Evolutionary conservation across 2,113 vertebrate species (phyloP).

Genomic region (Calyptomena viridis): DNA sequence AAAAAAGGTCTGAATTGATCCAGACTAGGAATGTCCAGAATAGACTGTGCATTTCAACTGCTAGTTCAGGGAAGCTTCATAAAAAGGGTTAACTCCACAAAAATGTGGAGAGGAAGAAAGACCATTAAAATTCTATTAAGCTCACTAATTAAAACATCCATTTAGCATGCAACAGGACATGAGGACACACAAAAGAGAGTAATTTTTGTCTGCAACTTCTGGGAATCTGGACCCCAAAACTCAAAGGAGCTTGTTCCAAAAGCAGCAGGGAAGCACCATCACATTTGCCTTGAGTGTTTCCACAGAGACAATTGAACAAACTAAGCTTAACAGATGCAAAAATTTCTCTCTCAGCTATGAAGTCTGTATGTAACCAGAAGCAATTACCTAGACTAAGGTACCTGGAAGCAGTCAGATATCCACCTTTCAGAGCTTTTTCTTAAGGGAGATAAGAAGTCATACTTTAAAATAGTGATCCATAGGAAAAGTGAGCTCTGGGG

Average conservation of each 20-base stretch:
- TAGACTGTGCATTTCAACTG: neutral
- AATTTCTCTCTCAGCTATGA: neutral
- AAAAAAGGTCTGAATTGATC: fast-evolving
- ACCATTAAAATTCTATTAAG: neutral
- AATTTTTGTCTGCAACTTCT: neutral
- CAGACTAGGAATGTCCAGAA: neutral
- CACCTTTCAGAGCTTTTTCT: neutral
- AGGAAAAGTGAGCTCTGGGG: neutral
- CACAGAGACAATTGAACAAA: neutral
- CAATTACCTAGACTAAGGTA: neutral
- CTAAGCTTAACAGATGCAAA: neutral
- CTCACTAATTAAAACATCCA: neutral
- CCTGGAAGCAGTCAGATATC: neutral
- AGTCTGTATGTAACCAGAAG: neutral
- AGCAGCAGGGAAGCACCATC: neutral
- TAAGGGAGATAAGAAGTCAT: neutral
- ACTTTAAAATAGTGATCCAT: neutral
- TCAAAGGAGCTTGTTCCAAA: neutral
- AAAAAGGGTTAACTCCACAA: neutral
- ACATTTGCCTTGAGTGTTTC: neutral
- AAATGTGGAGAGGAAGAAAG: neutral
- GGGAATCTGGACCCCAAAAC: neutral
- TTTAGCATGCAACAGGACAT: neutral
- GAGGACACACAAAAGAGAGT: neutral
- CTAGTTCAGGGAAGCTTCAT: neutral